Evolutionary conservation across 2,113 vertebrate genomes (phyloP), one percentile per base, ranked within the genome.

Genomic region (Tragelaphus scriptus): DNA sequence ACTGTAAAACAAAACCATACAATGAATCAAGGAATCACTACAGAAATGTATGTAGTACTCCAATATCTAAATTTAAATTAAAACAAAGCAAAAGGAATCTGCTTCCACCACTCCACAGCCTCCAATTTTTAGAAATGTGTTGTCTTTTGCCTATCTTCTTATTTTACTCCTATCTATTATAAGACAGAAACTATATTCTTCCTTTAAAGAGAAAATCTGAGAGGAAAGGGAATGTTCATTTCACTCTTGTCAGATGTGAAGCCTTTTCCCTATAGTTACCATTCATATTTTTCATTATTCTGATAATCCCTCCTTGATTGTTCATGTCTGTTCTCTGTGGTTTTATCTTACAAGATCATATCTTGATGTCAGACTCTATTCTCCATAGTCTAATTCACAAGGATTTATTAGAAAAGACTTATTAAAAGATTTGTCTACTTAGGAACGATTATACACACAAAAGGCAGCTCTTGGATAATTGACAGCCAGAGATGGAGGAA

Each of bases 331-430:
- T 95, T 97, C 88, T 89, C 95, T 95, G 92, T 89, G 68, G 56
- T 96, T 98, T 98, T 95, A 97, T 89, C 96, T 96, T 97, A 88
- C 94, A 97, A 97, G 90, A 97, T 97, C 77, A 75, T 92, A 97
- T 97, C 85, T 92, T 85, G 59, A 93, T 97, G 92, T 97, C 97
- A 98, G 90, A 92, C 71, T 97, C 88, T 97, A 97, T 97, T 94
- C 92, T 98, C 94, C 88, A 89, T 88, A 93, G 96, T 96, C 94
- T 95, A 88, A 97, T 98, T 98, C 94, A 97, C 95, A 98, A 96
- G 88, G 25, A 96, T 23, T 97, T 98, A 98, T 97, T 96, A 98
- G 90, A 97, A 97, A 98, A 97, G 94, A 96, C 95, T 93, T 94
- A 91, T 90, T 96, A 95, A 97, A 97, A 96, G 94, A 80, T 56